phyloP scores from a whole-genome alignment of 2,113 vertebrate genomes.

The Chiloscyllium plagiosum region DNA sequence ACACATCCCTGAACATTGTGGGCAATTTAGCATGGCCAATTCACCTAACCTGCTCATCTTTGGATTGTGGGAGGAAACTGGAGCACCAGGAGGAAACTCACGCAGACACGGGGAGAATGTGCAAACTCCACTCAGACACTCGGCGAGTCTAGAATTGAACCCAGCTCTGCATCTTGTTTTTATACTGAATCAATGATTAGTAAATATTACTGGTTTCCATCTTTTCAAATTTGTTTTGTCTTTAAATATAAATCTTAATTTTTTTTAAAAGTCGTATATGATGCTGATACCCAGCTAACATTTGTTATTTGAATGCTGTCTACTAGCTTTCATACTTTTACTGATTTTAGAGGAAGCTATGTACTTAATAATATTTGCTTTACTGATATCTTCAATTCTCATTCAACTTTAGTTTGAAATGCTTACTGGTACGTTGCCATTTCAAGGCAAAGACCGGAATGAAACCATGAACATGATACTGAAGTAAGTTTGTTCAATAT shows the following conservation, averaged over 20 bases:
- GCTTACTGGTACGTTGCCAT: conserved; percentile 91
- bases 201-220: neutral
- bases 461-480: conserved; percentile 99
- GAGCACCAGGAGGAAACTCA: too few relatives aligned
- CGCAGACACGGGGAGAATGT: too few relatives aligned
- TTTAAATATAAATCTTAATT: neutral
- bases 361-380: neutral
- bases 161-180: neutral
- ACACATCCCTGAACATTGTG: too few relatives aligned
- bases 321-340: neutral
- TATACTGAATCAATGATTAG: neutral
- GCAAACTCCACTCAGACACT: too few relatives aligned
- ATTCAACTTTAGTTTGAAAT: conserved; percentile 82
- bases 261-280: neutral
- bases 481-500: conserved; percentile 71
- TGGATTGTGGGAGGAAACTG: too few relatives aligned
- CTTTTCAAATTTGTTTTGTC: neutral
- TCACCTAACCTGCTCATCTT: too few relatives aligned
- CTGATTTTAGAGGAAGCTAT: conserved; percentile 43
- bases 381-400: neutral
- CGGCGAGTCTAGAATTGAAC: too few relatives aligned
- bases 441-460: conserved; percentile 95
- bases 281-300: neutral
- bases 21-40: too few relatives aligned
- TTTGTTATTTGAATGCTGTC: neutral